These are phyloP conservation scores for Phortica variegata DNA, from an alignment of 1,140 invertebrate genomes.

Conservation along the genomic window DNA sequence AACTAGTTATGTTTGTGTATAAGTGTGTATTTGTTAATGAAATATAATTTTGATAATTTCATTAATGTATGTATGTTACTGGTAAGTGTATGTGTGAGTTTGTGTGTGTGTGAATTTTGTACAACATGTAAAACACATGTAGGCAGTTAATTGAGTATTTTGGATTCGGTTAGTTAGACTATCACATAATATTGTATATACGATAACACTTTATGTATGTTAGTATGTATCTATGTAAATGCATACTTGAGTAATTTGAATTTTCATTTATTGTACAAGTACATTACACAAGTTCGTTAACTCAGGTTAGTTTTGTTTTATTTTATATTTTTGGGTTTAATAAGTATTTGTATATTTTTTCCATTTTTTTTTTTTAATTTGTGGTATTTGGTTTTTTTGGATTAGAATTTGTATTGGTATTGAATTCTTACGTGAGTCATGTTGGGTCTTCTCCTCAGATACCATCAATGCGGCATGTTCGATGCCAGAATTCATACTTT, in stretches of 20 bases:
- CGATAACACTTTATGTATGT: neutral
- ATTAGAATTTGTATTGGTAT: slow-evolving; percentile 19
- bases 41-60: too few species aligned
- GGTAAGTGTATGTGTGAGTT: too few species aligned
- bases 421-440: slow-evolving; percentile 74
- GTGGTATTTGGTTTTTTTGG: slow-evolving; percentile 22
- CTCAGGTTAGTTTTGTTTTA: too few species aligned
- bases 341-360: slow-evolving; percentile 18
- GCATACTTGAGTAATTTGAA: slow-evolving; percentile 3
- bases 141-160: neutral
- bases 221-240: neutral
- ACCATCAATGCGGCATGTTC: slow-evolving; percentile 75
- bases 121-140: slow-evolving; percentile 25
- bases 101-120: slow-evolving; percentile 26
- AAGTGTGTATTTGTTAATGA: too few species aligned
- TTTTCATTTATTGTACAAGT: too few species aligned
- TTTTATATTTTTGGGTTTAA: slow-evolving; percentile 5
- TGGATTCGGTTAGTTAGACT: neutral
- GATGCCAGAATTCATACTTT: slow-evolving; percentile 66
- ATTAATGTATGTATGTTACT: too few species aligned
- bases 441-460: slow-evolving; percentile 75
- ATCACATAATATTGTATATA: too few species aligned
- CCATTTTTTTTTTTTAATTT: slow-evolving; percentile 19
- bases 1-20: too few species aligned
- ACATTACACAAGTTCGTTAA: too few species aligned